A percentile compares a stretch with the other conserved stretches of the same genome.
Conservation (phyloP, 2,797 vertebrate species). For the Anniella stebbinsi region DNA sequence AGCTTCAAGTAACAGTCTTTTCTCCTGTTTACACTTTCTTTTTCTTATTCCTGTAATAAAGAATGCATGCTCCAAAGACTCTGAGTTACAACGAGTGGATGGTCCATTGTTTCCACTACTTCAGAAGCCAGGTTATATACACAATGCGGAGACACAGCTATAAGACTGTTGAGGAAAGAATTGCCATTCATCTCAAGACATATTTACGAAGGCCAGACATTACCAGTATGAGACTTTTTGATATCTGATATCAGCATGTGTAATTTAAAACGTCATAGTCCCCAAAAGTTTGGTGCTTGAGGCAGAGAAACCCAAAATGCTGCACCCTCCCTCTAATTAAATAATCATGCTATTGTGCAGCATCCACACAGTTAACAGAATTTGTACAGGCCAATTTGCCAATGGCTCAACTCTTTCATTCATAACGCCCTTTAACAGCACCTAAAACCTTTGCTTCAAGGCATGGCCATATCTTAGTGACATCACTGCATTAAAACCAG, state of each 20-base stretch:
- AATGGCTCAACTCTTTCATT: not conserved
- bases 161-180: not conserved
- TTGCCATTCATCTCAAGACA: not conserved
- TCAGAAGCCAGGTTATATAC: not conserved
- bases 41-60: not conserved
- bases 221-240: not conserved
- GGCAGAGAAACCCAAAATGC: not conserved
- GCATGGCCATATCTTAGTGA: too few relatives aligned
- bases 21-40: not conserved
- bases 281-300: not conserved
- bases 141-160: not conserved
- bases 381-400: not conserved
- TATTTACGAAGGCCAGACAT: not conserved
- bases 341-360: not conserved
- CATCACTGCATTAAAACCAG: not conserved
- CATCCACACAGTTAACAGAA: not conserved
- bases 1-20: not conserved
- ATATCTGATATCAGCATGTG: not conserved
- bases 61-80: not conserved
- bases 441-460: not conserved
- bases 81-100: not conserved
- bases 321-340: not conserved
- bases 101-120: not conserved
- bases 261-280: not conserved
- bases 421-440: not conserved